These are phyloP conservation scores for Scrobipalpa atriplicella DNA, from an alignment of 2,888 invertebrate genomes.

Conservation along the genomic window DNA sequence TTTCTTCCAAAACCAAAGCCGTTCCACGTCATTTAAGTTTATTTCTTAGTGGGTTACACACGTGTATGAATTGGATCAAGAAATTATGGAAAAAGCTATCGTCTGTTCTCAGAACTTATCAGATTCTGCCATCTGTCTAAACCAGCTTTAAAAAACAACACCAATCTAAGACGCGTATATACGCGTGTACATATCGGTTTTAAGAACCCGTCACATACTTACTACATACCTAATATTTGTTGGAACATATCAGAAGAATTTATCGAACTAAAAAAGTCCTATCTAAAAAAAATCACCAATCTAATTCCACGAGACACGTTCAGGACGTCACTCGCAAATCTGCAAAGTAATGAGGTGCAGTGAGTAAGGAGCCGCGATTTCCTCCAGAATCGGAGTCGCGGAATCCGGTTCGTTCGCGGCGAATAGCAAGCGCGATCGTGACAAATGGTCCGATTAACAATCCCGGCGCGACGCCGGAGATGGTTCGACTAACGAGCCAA, in stretches of 20 bases:
- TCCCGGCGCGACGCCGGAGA: conserved; percentile 68
- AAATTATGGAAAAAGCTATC: too few species aligned
- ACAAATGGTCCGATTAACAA: conserved; percentile 80
- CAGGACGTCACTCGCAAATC: conserved; percentile 34
- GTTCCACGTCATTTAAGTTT: too few species aligned
- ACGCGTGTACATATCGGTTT: too few species aligned
- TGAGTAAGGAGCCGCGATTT: conserved; percentile 44
- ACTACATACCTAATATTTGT: too few species aligned
- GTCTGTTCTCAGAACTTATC: too few species aligned
- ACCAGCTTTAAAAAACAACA: too few species aligned
- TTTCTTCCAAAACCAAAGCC: too few species aligned
- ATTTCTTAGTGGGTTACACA: too few species aligned
- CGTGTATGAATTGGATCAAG: too few species aligned
- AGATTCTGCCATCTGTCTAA: not conserved
- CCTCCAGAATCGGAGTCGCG: conserved; percentile 58
- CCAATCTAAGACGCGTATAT: too few species aligned
- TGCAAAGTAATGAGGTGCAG: conserved; percentile 43
- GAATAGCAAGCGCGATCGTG: conserved; percentile 75
- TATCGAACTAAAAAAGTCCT: not conserved
- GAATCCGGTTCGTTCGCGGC: conserved; percentile 62
- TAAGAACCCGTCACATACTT: too few species aligned
- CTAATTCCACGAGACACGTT: conserved; percentile 7
- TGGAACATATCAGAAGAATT: too few species aligned
- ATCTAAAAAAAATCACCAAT: not conserved
- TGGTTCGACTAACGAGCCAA: conserved; percentile 78